phyloP scores from a whole-genome alignment of 2,797 vertebrate species.

The Alauda arvensis region DNA sequence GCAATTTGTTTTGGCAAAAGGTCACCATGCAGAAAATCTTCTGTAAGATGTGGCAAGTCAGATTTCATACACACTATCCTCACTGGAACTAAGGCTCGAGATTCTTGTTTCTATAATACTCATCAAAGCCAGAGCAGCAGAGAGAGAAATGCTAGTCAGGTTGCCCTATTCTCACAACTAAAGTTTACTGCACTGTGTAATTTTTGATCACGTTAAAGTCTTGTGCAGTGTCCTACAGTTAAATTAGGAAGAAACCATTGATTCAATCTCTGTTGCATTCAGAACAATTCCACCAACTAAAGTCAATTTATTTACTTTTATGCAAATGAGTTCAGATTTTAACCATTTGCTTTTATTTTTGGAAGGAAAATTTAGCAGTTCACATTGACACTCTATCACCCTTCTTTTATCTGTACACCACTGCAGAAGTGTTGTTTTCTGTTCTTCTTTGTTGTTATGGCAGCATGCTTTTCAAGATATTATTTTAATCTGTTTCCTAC shows the following conservation, averaged over 20 bases:
- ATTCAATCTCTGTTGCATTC: neutral
- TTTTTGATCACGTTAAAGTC: neutral
- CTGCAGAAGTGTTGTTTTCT: neutral
- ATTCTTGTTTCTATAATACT: conserved; percentile 8
- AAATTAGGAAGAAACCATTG: neutral
- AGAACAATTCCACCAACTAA: neutral
- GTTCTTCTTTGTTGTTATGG: conserved; percentile 8
- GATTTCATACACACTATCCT: conserved; percentile 32
- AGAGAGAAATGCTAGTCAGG: neutral
- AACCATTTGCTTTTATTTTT: conserved; percentile 2
- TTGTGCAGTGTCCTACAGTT: neutral
- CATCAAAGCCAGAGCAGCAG: neutral
- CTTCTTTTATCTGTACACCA: neutral
- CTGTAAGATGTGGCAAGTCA: conserved; percentile 52
- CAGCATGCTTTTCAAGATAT: conserved; percentile 11
- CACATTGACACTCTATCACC: neutral
- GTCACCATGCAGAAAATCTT: conserved; percentile 59
- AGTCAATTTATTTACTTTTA: neutral
- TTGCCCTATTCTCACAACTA: neutral
- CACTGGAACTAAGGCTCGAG: neutral
- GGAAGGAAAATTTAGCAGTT: neutral
- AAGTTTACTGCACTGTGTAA: neutral
- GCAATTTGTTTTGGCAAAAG: conserved; percentile 57
- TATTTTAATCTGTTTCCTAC: neutral
- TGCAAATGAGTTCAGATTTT: neutral